Percentiles rank a stretch among this genome's conserved stretches.
phyloP scores from a whole-genome alignment of 2,113 vertebrate genomes.

The Psittacara wagleri region DNA sequence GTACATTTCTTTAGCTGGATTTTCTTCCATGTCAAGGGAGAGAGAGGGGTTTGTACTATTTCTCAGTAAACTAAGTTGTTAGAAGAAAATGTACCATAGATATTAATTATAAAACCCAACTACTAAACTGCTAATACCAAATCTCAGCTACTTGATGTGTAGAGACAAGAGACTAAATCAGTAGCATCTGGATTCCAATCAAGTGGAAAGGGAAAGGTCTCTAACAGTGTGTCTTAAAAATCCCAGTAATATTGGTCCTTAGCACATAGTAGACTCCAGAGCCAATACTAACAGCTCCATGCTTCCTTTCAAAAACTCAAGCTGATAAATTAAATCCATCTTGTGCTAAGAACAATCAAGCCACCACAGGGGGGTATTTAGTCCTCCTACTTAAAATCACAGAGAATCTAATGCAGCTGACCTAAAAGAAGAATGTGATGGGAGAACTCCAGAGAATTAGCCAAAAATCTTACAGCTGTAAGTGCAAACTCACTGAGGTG shows the following conservation, averaged over 20 bases:
- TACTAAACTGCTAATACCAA: not conserved
- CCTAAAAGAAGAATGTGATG: slow-evolving; percentile 33
- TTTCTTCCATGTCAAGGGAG: not conserved
- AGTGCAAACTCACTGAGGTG: slow-evolving; percentile 40
- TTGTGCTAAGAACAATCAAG: slow-evolving; percentile 46
- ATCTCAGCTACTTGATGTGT: not conserved
- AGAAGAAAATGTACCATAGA: not conserved
- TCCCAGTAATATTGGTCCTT: not conserved
- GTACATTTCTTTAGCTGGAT: not conserved
- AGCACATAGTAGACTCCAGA: not conserved
- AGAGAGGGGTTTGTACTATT: not conserved
- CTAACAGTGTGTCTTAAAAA: not conserved
- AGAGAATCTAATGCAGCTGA: slow-evolving; percentile 19
- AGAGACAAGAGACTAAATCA: not conserved
- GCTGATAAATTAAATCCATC: slow-evolving; percentile 51
- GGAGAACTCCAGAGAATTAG: slow-evolving; percentile 46
- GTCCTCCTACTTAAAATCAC: slow-evolving; percentile 37
- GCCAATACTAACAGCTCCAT: not conserved
- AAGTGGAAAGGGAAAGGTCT: not conserved
- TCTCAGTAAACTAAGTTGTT: not conserved
- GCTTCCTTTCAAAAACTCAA: slow-evolving; percentile 28
- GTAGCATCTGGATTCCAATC: not conserved
- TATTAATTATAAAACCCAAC: not conserved
- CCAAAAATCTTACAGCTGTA: slow-evolving; percentile 35
- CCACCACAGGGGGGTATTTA: slow-evolving; percentile 39